Evolutionary conservation across 2,888 invertebrate species (phyloP), one percentile per base, ranked within the genome.

Genomic region (Esperia sulphurella): DNA sequence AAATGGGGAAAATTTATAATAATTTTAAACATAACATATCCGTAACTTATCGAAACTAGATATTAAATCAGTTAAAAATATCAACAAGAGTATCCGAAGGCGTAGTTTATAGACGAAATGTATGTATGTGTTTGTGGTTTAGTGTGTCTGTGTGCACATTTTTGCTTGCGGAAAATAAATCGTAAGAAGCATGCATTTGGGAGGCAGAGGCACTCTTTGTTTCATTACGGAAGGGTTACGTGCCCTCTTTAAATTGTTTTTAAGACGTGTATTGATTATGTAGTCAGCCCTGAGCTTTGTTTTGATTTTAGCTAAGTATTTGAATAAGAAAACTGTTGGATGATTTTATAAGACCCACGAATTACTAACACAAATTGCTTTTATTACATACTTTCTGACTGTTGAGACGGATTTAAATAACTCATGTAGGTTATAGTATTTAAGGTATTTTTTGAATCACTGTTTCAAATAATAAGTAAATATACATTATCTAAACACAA

Each of bases 191-290:
- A 71, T 78, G 71, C 72, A 70, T 68, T 72, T 68, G 58, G 67
- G 68, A 52, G 39, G 47, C 41, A 51, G 68, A 52, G 39, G 47
- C 41, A 52, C 55, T 63, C 78, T 77, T 80, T 80, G 81, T 83
- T 79, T 73, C 75, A 68, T 72, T 68, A 68, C 53, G 58, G 55
- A 58, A 63, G 69, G 65, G 59, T 55, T 59, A 61, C 59, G 65
- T 60, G 43, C 43, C 41, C 59, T 60, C 64, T 67, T 59, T 58
- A 65, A 75, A 79, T 75, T 76, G 77, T 79, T 80, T 64, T 78
- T 68, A 53, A 60, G 73, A 76, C 74, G 72, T 62, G 59, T 80
- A 83, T 82, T 76, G 81, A 81, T 80, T 78, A 64, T 63, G 57
- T 46, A 10, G 12, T 10, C n/a, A n/a, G n/a, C n/a, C 39, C 13